Evolutionary conservation across 2,888 invertebrate genomes (phyloP), one percentile per base, ranked within the genome.

Genomic region (Diloba caeruleocephala): DNA sequence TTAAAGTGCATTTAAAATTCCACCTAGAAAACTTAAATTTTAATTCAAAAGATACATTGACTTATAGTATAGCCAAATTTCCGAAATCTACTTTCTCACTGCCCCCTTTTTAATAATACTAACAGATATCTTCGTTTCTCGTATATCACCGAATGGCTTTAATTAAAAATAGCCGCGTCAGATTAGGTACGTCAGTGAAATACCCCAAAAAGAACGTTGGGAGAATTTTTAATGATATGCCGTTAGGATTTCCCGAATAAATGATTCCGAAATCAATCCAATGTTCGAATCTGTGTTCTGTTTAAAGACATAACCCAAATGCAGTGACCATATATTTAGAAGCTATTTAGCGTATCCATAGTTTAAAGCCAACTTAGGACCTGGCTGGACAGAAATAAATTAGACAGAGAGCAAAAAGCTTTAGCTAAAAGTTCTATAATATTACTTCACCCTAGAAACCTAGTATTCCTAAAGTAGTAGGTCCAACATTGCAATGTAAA

Each of bases 141-240:
- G 50, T 45, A 54, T 41, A 41, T 48, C 41, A 60, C 32, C 34
- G 44, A 55, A 61, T 55, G 52, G 55, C 54, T 63, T 70, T 73
- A 70, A 73, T 72, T 73, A 61, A 71, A 72, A n/a, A 57, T 61
- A 32, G 49, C 33, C 26, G 38, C 36, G 44, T 49, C 45, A 44
- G 41, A 39, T 57, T 58, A 44, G 32, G 46, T 43, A 37, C 52
- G 66, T 53, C 52, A 41, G 42, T 46, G 41, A 54, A 65, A 54
- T 48, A 34, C 49, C 37, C 21, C 36, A 44, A 62, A 62, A 51
- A 52, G 46, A 49, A 63, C 53, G 58, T 49, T 41, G 28, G 37
- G 44, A 56, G 52, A 66, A 67, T 65, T 59, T 60, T 52, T 58
- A 62, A 69, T 66, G 58, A 62, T 42, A 32, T 42, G 36, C 31